Evolutionary conservation across 2,888 invertebrate genomes (phyloP), one percentile per base, ranked within the genome.

Genomic region (Polydrusus pterygomalis): DNA sequence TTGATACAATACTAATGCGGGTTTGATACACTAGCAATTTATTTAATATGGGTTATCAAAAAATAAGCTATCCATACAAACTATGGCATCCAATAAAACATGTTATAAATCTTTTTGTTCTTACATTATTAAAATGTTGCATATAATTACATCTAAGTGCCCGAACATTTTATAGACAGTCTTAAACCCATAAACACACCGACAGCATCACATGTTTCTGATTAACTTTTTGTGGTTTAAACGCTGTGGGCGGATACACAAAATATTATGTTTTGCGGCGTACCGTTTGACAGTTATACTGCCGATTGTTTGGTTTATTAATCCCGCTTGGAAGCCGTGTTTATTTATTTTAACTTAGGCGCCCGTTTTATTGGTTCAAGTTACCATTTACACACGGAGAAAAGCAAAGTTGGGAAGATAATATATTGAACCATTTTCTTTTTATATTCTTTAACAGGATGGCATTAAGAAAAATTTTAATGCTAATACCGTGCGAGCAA

Each of bases 131-230:
- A 34, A 34, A 34, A 34, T 34, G 34, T 34, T 34, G 10, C 8
- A 25, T 25, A 25, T 34, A 34, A 7, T 10, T 8, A 34, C 34
- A 34, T 34, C 17, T 54, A 54, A 51, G 51, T 25, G 25, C 54
- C 20, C 25, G 25, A 54, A 38, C 38, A 38, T 38, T 60, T 60
- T 38, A 38, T 2, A 38, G 58, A 38, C 58, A 60, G 17, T 38
- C 13, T 11, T 18, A 38, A 38, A 17, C 58, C 17, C 17, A 38
- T 60, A 60, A 60, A 60, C 17, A 9, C 17, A 10, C 38, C 17
- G 58, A 38, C 38, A 60, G 58, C 38, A 60, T 60, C 58, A 60
- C 58, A 60, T 60, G 58, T 60, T 60, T 38, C 58, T 60, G 58
- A 60, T 60, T 60, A 60, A 60, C 17, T 60, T 60, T 60, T 60